Conservation (phyloP, 2,113 vertebrate species). For the Hoplias malabaricus region DNA sequence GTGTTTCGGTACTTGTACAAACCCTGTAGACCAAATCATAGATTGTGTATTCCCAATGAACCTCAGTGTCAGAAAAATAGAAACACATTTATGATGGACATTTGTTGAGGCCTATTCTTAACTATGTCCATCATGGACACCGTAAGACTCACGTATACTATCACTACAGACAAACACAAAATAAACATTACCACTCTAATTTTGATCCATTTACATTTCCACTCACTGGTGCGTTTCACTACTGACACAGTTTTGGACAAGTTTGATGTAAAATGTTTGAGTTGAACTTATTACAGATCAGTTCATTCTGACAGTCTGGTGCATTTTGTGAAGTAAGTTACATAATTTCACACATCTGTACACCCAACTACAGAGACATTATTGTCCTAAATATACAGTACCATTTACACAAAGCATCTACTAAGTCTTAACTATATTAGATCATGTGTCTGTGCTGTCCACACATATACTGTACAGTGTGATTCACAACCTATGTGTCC, state of each 20-base stretch:
- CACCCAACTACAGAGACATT: slow-evolving; percentile 7
- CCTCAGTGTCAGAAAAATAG: background rate
- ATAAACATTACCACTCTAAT: background rate
- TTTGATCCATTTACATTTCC: background rate
- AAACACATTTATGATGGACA: background rate
- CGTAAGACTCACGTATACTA: background rate
- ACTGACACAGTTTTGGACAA: background rate
- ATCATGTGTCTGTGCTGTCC: slow-evolving; percentile 27
- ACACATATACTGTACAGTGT: slow-evolving; percentile 46
- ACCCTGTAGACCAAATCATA: background rate
- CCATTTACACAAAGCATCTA: slow-evolving; percentile 43
- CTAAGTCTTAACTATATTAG: slow-evolving; percentile 31
- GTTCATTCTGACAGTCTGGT: background rate
- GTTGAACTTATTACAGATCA: background rate
- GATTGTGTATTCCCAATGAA: slow-evolving; percentile 1
- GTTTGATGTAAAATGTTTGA: slow-evolving; percentile 2
- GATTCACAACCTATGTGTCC: slow-evolving; percentile 47
- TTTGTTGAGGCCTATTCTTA: background rate
- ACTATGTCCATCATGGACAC: background rate
- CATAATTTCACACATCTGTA: background rate
- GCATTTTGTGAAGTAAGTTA: background rate
- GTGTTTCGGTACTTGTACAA: background rate
- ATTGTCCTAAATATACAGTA: background rate
- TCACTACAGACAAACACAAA: background rate
- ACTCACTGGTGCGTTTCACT: background rate